Conservation (phyloP, 2,113 vertebrate species). For the Colius striatus region DNA sequence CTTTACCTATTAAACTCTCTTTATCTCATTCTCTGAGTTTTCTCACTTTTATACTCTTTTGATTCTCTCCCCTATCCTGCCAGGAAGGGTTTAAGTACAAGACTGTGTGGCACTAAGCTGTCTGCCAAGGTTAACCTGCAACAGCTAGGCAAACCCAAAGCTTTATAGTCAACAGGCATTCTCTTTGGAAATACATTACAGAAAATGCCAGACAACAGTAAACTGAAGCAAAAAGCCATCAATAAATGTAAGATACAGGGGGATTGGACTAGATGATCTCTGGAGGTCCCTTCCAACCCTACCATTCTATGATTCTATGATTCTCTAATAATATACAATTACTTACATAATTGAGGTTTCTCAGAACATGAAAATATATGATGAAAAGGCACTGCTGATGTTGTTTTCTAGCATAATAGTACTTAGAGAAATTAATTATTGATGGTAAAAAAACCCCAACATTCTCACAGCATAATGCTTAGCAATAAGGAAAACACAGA, state of each 20-base stretch:
- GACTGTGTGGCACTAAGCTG: not conserved
- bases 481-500: not conserved
- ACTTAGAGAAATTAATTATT: not conserved
- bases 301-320: no score
- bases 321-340: not conserved
- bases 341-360: not conserved
- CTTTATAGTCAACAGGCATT: not conserved
- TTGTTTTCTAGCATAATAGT: not conserved
- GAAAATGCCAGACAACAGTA: not conserved
- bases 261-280: no score
- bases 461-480: not conserved
- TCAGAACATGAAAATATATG: not conserved
- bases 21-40: no score
- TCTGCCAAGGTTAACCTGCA: not conserved
- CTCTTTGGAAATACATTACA: not conserved
- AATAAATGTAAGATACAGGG: not conserved
- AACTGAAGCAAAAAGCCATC: not conserved
- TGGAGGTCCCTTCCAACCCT: no score
- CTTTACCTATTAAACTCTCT: no score
- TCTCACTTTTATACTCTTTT: not conserved
- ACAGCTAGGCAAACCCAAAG: not conserved
- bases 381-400: not conserved
- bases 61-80: not conserved
- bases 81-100: fast-evolving
- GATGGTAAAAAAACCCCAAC: not conserved